These are phyloP conservation scores for Seira ritae DNA, from an alignment of 2,888 invertebrate genomes.

Conservation along the genomic window DNA sequence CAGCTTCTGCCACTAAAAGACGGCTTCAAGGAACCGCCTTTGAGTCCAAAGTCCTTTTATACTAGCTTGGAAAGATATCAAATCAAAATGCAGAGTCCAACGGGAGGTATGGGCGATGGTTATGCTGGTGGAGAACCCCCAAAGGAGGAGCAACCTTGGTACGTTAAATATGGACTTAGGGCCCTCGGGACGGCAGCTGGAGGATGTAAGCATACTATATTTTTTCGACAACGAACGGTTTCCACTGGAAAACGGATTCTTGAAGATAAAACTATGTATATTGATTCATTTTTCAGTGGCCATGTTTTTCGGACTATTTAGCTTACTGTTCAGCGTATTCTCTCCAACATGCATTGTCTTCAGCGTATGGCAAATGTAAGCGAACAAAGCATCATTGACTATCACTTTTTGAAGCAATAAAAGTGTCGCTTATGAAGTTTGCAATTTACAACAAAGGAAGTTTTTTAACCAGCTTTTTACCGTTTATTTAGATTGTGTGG, in stretches of 20 bases:
- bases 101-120: slow-evolving; percentile 60
- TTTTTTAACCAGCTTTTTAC: no score
- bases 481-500: slow-evolving; percentile 88
- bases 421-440: no score
- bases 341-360: slow-evolving; percentile 83
- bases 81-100: slow-evolving; percentile 67
- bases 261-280: no score
- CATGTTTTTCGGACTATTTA: slow-evolving; percentile 87
- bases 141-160: slow-evolving; percentile 81
- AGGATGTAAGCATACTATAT: slow-evolving; percentile 81
- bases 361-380: slow-evolving; percentile 89
- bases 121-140: slow-evolving; percentile 54
- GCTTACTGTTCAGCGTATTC: slow-evolving; percentile 81
- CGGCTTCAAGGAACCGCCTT: no score
- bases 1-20: no score
- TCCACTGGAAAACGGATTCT: no score
- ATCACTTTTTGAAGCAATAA: neutral
- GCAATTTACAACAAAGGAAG: no score
- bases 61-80: neutral
- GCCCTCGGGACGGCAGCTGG: slow-evolving; percentile 90
- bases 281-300: slow-evolving; percentile 86
- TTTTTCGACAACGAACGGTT: neutral
- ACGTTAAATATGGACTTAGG: slow-evolving; percentile 91
- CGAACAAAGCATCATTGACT: slow-evolving; percentile 42
- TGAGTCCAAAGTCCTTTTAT: no score